phyloP scores from a whole-genome alignment of 2,888 invertebrate genomes.

The Aphidius colemani region DNA sequence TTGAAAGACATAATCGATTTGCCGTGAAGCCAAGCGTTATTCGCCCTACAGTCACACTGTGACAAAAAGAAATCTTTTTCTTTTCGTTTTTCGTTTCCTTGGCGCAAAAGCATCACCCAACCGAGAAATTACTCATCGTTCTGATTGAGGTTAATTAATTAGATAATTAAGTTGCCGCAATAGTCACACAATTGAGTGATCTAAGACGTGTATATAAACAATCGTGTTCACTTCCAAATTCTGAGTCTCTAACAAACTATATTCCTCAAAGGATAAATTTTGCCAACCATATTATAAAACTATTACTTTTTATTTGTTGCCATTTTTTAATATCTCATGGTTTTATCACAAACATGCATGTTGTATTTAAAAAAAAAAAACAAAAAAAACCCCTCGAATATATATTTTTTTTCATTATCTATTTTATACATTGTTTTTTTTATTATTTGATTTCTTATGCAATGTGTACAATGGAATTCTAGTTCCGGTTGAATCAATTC shows the following conservation, averaged over 20 bases:
- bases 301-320: too few species aligned
- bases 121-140: slow-evolving; percentile 61
- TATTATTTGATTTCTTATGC: too few species aligned
- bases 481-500: too few species aligned
- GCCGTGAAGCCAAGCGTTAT: slow-evolving; percentile 59
- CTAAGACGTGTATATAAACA: slow-evolving; percentile 28
- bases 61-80: slow-evolving; percentile 55
- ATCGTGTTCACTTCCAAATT: slow-evolving; percentile 12
- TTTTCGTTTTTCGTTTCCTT: slow-evolving; percentile 12
- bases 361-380: neutral
- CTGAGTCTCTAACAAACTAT: slow-evolving; percentile 21
- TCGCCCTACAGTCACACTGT: slow-evolving; percentile 53
- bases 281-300: neutral
- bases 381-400: neutral
- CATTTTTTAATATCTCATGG: too few species aligned
- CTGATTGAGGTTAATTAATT: slow-evolving; percentile 62
- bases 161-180: slow-evolving; percentile 58
- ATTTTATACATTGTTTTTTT: too few species aligned
- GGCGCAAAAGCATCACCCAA: slow-evolving; percentile 58
- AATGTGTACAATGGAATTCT: too few species aligned
- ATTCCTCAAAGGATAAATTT: slow-evolving; percentile 30
- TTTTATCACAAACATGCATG: too few species aligned
- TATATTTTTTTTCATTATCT: too few species aligned
- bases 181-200: slow-evolving; percentile 35
- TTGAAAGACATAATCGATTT: slow-evolving; percentile 57